Base-by-base conservation (phyloP, 2,888 invertebrate genomes). In the Idaea aversata region DNA sequence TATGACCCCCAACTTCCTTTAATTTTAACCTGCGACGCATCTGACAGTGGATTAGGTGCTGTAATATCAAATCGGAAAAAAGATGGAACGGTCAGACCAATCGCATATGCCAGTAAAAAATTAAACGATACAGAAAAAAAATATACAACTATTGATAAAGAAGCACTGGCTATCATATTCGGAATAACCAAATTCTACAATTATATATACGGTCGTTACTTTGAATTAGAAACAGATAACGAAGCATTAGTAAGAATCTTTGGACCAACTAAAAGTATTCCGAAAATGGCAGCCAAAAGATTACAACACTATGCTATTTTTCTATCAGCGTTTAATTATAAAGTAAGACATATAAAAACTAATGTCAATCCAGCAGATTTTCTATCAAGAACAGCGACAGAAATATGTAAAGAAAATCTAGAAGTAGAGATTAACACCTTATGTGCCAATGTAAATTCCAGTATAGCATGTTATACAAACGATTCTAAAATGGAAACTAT, bases 281-380 rank as follows among this genome's bases (percentile, higher is more conserved):
- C 81, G 61, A 71, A 75, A 64, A 78, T 82, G 77, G 77, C 81
- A 10, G 79, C 81, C 0, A 80, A 77, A 62, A 15, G 74, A 15
- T 15, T 74, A 10, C 75, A 77, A 57, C 72, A 77, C 61, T 77
- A 70, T 63, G 68, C 73, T 4, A 75, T 74, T n/a, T 77, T 75
- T 63, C 61, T 77, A 4, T 72, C 72, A 36, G 36, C 36, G 4
- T 36, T 36, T 6, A 36, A 36, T 47, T 73, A 74, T 61, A 68
- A 61, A 61, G 64, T 76, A 5, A 63, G 59, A 62, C 69, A 74
- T 62, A 73, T 75, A 4, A 61, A 59, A 36, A 64, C 69, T 1
- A 36, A 61, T 63, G 36, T 10, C 57, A 73, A 72, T 61, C 74
- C 73, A 61, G 76, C n/a, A n/a, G n/a, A n/a, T n/a, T n/a, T n/a